phyloP scores from a whole-genome alignment of 1,140 invertebrate species.

The Cryptotermes secundus region DNA sequence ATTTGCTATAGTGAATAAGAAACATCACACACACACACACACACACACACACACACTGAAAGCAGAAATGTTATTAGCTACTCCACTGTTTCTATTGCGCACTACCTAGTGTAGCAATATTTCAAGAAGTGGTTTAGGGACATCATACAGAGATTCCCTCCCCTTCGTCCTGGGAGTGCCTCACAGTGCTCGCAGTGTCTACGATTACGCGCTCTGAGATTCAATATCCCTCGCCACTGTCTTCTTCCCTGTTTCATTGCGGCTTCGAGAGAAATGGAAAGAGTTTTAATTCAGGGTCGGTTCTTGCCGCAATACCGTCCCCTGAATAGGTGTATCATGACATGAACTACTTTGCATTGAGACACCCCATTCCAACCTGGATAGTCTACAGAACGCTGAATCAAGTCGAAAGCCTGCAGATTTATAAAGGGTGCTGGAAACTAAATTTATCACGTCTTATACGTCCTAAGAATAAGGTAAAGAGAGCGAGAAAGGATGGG shows the following conservation, averaged over 20 bases:
- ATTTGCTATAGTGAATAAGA: neutral
- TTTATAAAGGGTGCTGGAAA: constrained; percentile 3
- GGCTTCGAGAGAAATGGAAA: neutral
- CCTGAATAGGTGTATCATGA: neutral
- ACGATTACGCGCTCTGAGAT: neutral
- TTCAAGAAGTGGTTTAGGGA: neutral
- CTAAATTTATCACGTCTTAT: constrained; percentile 14
- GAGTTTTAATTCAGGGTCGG: neutral
- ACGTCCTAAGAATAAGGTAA: neutral
- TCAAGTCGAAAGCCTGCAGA: neutral
- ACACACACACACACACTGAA: too few relatives aligned
- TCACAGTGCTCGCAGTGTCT: neutral
- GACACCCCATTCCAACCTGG: neutral
- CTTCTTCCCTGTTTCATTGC: constrained; percentile 1
- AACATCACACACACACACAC: neutral
- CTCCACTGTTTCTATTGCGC: neutral
- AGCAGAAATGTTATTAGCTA: neutral
- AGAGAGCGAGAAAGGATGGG: neutral
- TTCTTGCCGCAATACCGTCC: neutral
- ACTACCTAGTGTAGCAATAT: neutral
- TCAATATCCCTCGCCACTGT: neutral
- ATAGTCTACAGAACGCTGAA: neutral
- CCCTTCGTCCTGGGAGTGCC: neutral
- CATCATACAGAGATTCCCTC: neutral
- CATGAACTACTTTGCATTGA: neutral